Base-by-base conservation (phyloP, 2,888 invertebrate genomes). In the Eristalis intricaria region DNA sequence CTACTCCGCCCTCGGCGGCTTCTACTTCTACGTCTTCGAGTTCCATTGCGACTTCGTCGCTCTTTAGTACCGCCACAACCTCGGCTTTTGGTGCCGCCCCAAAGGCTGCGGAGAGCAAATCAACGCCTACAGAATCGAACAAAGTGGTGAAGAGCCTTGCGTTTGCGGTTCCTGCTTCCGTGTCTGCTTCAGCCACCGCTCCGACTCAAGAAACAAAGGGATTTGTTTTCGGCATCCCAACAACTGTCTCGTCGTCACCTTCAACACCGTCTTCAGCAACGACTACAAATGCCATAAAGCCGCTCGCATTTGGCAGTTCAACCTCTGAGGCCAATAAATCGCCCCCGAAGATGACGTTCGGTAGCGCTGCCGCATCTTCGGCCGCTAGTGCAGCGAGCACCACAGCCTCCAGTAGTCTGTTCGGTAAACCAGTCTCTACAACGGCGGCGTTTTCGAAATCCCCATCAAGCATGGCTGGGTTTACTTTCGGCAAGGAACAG, bases 41-140 rank as follows among this genome's bases (percentile, higher is more conserved):
- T 35, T 56, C 86, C 43, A 68, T 85, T 65, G 26, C 81, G 8
- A 35, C 82, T n/a, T 35, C 89, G n/a, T 73, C 83, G 29, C 13
- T 73, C 88, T 69, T 83, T 76, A 35, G 71, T 80, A 40, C 89
- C 8, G 82, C 74, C 15, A 61, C 70, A 26, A 84, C 88, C n/a
- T 89, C 89, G 68, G 74, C 84, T 1, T 90, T 90, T 82, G 89
- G 88, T 2, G 60, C 75, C 5, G 35, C 83, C 15, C 75, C 79
- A 43, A 83, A 87, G n/a, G 7, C 43, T 3, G 85, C 80, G 3
- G 85, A 74, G 58, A 32, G 70, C 5, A 84, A 83, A 19, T n/a
- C 69, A 65, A 56, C 68, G 11, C n/a, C 56, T 22, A 65, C 38
- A 40, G 75, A 64, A n/a, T 23, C 60, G n/a, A n/a, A 23, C 15